Evolutionary conservation across 2,797 vertebrate species (phyloP).

Genomic region (Protosalanx chinensis): DNA sequence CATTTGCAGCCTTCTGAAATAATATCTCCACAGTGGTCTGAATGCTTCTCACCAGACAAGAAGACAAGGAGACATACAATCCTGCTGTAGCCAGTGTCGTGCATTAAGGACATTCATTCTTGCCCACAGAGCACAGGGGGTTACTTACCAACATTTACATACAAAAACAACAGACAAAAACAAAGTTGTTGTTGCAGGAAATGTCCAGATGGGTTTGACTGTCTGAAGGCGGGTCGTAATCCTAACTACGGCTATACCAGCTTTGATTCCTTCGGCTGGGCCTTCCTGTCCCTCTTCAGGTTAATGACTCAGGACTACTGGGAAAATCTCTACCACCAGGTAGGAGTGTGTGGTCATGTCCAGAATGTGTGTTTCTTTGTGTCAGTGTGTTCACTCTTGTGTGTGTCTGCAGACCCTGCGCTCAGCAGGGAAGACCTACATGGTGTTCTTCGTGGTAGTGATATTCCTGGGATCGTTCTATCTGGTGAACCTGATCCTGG

Average conservation of each 20-base stretch:
- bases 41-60: no score
- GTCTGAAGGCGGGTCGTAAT: slow-evolving; percentile 67
- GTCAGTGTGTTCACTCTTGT: background rate
- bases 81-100: no score
- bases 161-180: background rate
- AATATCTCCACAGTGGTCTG: no score
- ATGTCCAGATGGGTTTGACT: slow-evolving; percentile 77
- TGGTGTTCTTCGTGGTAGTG: slow-evolving; percentile 98
- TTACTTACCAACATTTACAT: no score
- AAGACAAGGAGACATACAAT: no score
- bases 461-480: slow-evolving; percentile 99
- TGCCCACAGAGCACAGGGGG: no score
- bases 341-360: slow-evolving; percentile 10
- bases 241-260: slow-evolving; percentile 89
- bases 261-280: slow-evolving; percentile 94
- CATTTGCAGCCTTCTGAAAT: no score
- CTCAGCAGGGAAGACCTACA: slow-evolving; percentile 95
- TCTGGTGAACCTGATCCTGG: slow-evolving; percentile 93
- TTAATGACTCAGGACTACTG: slow-evolving; percentile 94
- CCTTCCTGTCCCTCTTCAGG: slow-evolving; percentile 89
- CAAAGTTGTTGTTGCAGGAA: slow-evolving; percentile 62
- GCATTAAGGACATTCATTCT: no score
- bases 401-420: slow-evolving; percentile 81
- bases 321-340: slow-evolving; percentile 81
- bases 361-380: background rate